Evolutionary conservation across 2,888 invertebrate genomes (phyloP), one percentile per base, ranked within the genome.

Genomic region (Sussaba pulchella): DNA sequence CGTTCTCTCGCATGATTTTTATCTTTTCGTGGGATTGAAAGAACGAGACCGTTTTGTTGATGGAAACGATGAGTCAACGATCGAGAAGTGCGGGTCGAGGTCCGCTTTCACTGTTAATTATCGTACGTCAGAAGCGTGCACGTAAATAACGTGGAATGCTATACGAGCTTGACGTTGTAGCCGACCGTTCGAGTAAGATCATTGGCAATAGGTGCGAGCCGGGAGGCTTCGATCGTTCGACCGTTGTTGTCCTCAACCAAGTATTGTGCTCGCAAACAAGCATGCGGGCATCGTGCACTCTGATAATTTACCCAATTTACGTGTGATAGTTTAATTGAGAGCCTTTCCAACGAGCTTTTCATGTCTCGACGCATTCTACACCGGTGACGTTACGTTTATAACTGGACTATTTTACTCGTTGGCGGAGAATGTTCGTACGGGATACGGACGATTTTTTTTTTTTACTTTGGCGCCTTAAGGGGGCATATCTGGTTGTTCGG

Each of bases 261-360:
- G 50, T 72, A 66, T 71, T 59, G 63, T 81, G 63, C 50, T 70
- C 47, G 59, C 71, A 64, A 88, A 89, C 85, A 83, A 87, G 84
- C 85, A 89, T 89, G 89, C 89, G 89, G 89, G 89, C 82, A 83
- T 84, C 80, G 64, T 73, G 63, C 72, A 78, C 83, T 84, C 78
- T 86, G 84, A 86, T 85, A 89, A 88, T 88, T 85, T 85, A 87
- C 85, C 88, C 89, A 88, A 89, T 90, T 90, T 87, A 89, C 84
- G 85, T 82, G 86, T 89, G 90, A 90, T 90, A 89, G 88, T 89
- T 89, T 90, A 90, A 90, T 90, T 89, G 86, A 88, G 87, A 89
- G 87, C 85, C 84, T 87, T 86, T 86, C 83, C 85, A 87, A 81
- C 80, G 85, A 69, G 77, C 80, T 84, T 84, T 81, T 77, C 83